A percentile compares a stretch with the other conserved stretches of the same genome.
Evolutionary conservation across 2,888 invertebrate species (phyloP).

Genomic region (Baccha elongata): DNA sequence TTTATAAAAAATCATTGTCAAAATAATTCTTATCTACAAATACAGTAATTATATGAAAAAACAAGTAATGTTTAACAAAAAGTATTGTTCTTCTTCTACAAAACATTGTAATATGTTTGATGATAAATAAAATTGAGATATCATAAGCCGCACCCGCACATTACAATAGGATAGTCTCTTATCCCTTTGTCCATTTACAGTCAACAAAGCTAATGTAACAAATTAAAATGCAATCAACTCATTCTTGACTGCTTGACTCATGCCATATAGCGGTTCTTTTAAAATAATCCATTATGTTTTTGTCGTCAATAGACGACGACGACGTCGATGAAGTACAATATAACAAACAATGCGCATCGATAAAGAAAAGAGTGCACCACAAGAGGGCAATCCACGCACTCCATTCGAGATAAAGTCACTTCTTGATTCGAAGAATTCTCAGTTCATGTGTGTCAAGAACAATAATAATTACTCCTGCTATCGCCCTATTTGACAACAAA

Average conservation of each 20-base stretch:
- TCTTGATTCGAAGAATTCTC: not conserved
- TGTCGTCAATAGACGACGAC: not conserved
- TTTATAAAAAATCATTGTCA: no score
- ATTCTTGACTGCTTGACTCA: not conserved
- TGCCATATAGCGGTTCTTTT: constrained; percentile 4
- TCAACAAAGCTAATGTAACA: constrained; percentile 4
- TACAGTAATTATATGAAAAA: no score
- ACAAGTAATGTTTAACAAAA: no score
- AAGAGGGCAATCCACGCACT: constrained; percentile 9
- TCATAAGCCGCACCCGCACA: not conserved
- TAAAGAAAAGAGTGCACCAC: constrained; percentile 18
- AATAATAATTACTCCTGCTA: constrained; percentile 35
- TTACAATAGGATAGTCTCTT: not conserved
- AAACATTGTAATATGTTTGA: no score
- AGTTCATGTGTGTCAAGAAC: constrained; percentile 49
- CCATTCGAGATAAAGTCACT: not conserved
- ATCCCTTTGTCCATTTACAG: not conserved
- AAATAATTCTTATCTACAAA: no score
- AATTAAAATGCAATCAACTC: constrained; percentile 28
- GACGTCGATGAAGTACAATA: not conserved
- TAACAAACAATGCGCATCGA: not conserved
- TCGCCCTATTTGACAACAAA: constrained; percentile 50
- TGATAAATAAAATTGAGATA: constrained; percentile 4
- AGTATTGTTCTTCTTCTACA: no score
- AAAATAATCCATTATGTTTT: not conserved